phyloP scores from a whole-genome alignment of 1,140 invertebrate genomes.

The Thalassaphorura encarpata region DNA sequence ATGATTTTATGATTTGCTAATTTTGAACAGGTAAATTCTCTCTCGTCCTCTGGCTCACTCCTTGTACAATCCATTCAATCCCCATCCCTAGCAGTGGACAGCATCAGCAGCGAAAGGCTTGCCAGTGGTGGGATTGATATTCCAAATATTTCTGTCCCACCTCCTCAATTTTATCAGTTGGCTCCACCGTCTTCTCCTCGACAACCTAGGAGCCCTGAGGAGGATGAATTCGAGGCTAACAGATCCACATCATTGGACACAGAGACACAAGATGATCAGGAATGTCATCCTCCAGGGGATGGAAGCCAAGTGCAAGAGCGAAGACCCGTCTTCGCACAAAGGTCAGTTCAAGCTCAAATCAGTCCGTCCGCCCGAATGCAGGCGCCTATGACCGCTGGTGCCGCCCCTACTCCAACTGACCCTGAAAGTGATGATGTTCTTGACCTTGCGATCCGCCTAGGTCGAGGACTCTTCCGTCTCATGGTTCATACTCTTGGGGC shows the following conservation, averaged over 20 bases:
- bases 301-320: background rate
- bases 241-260: background rate
- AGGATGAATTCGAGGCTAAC: background rate
- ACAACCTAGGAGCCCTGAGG: background rate
- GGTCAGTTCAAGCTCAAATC: background rate
- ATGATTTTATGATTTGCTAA: background rate
- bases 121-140: conserved; percentile 14
- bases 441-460: conserved; percentile 15
- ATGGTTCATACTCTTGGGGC: conserved; percentile 15
- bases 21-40: conserved; percentile 19
- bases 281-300: too few relatives aligned
- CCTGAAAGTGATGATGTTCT: conserved; percentile 13
- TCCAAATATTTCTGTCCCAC: conserved; percentile 24
- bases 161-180: conserved; percentile 26
- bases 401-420: background rate
- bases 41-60: conserved; percentile 18
- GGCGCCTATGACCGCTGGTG: background rate
- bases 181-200: conserved; percentile 5
- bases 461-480: conserved; percentile 17
- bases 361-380: background rate
- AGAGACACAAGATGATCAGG: background rate
- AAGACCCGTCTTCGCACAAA: background rate
- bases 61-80: conserved; percentile 15
- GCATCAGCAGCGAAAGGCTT: conserved; percentile 14
- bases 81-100: conserved; percentile 14